These are phyloP conservation scores for Drosophila pseudotakahashii DNA, from an alignment of 2,888 invertebrate genomes.

Conservation along the genomic window DNA sequence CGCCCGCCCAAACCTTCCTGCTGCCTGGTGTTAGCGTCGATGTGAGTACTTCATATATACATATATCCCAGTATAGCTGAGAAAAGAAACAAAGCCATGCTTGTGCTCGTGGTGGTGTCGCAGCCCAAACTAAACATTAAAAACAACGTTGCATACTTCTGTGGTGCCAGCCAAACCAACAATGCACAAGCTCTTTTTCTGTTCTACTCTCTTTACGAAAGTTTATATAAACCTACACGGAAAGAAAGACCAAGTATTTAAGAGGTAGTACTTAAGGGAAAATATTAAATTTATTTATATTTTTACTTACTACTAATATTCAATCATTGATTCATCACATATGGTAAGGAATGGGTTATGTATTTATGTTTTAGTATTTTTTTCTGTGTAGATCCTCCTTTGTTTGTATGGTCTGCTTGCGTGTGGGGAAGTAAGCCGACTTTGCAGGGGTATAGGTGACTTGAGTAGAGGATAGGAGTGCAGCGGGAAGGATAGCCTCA, in stretches of 20 bases:
- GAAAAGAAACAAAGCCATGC: not conserved
- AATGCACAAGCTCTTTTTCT: slow-evolving; percentile 36
- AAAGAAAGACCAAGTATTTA: not conserved
- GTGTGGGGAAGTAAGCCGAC: slow-evolving; percentile 9
- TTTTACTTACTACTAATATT: too few relatives aligned
- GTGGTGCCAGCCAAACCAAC: slow-evolving; percentile 59
- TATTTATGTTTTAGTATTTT: not conserved
- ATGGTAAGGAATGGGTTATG: too few relatives aligned
- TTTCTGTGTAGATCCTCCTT: slow-evolving; percentile 5
- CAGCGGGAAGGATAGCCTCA: slow-evolving; percentile 4
- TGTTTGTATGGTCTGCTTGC: slow-evolving; percentile 10
- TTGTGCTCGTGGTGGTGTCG: slow-evolving; percentile 34
- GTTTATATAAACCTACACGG: not conserved
- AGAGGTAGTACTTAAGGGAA: not conserved
- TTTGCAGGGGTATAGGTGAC: slow-evolving; percentile 10
- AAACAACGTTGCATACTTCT: slow-evolving; percentile 73
- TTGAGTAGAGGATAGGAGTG: not conserved
- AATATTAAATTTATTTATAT: not conserved
- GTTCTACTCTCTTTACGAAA: too few relatives aligned
- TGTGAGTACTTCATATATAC: slow-evolving; percentile 87
- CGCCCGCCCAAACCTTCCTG: slow-evolving; percentile 91
- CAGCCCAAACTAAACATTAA: slow-evolving; percentile 54
- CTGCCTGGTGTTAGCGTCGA: slow-evolving; percentile 93
- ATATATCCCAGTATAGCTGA: slow-evolving; percentile 1
- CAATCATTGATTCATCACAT: too few relatives aligned